Conservation (phyloP, 2,797 vertebrate genomes). For the Macrochelys suwanniensis region DNA sequence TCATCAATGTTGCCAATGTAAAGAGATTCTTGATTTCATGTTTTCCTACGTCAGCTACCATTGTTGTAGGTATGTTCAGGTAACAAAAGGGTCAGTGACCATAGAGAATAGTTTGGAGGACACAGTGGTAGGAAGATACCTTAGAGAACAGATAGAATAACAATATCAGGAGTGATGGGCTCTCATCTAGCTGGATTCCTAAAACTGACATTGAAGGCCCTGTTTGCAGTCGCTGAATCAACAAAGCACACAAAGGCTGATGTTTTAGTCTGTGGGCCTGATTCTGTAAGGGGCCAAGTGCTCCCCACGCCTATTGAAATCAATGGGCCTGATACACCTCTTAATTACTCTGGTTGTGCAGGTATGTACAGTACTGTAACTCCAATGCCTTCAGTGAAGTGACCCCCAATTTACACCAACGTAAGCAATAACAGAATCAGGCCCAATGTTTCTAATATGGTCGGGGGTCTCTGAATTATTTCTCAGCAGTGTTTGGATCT, state of each 20-base stretch:
- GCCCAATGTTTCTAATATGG: not conserved
- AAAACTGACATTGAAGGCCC: not conserved
- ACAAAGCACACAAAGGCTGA: rapidly evolving
- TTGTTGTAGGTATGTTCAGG: not conserved
- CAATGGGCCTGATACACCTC: not conserved
- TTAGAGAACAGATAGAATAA: not conserved
- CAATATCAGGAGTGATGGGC: not conserved
- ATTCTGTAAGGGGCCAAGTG: not conserved
- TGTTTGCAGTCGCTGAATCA: not conserved
- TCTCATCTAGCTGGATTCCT: not conserved
- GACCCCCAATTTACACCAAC: not conserved
- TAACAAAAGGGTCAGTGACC: not conserved
- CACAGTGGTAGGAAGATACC: not conserved
- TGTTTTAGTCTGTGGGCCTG: not conserved
- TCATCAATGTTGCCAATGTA: not conserved
- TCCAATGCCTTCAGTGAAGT: not conserved
- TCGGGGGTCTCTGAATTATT: not conserved
- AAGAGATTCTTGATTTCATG: not conserved
- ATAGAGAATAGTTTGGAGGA: not conserved
- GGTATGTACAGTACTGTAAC: not conserved
- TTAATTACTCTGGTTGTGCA: not conserved
- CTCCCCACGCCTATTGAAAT: not conserved
- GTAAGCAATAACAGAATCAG: not conserved
- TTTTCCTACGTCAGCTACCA: not conserved
- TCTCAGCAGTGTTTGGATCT: not conserved